phyloP scores from a whole-genome alignment of 2,113 vertebrate species.

The Panurus biarmicus region DNA sequence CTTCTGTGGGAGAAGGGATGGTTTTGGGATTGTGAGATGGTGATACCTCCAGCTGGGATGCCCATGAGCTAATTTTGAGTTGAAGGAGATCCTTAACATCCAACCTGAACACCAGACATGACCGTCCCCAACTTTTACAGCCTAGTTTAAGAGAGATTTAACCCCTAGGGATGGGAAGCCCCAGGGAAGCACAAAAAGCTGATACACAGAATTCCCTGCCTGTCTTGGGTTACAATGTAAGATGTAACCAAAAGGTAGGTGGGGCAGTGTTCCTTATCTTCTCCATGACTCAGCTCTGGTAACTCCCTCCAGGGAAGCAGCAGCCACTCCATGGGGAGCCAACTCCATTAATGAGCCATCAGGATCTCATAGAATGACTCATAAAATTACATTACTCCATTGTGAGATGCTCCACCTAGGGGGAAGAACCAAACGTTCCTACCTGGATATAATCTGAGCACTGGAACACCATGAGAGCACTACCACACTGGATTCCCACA shows the following conservation, averaged over 20 bases:
- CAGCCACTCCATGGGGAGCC: neutral
- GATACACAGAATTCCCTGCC: neutral
- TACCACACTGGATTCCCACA: neutral
- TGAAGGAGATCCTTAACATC: neutral
- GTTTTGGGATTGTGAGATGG: neutral
- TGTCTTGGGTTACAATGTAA: neutral
- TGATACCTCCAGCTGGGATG: neutral
- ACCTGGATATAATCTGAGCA: neutral
- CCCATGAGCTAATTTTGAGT: neutral
- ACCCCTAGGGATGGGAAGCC: neutral
- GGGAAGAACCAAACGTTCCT: neutral
- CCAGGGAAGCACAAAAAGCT: neutral
- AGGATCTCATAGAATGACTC: no score
- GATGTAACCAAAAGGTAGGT: neutral
- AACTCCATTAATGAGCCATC: neutral
- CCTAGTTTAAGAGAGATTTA: neutral
- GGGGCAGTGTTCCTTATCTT: neutral
- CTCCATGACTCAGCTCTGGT: neutral
- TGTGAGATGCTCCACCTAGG: neutral
- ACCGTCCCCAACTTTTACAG: neutral
- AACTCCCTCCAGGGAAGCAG: neutral
- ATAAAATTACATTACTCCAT: rapidly evolving
- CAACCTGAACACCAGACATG: neutral
- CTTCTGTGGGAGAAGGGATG: neutral
- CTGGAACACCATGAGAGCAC: neutral